A percentile compares a stretch with the other conserved stretches of the same genome.
These are phyloP conservation scores for Theristicus caerulescens DNA, from an alignment of 2,113 vertebrate genomes.

Conservation along the genomic window DNA sequence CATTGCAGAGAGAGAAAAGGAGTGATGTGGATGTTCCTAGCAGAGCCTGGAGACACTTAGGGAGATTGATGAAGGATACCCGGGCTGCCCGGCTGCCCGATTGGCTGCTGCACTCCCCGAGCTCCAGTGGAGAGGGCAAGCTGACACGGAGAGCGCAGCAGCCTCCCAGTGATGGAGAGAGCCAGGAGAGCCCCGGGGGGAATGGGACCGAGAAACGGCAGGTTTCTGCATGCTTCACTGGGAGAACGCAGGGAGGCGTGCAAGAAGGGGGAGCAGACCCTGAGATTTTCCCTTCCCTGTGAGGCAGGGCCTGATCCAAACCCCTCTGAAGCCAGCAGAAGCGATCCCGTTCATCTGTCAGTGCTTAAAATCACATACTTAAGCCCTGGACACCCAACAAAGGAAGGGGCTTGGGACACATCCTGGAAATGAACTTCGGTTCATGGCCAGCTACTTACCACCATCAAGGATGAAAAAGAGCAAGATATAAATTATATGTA, in stretches of 20 bases:
- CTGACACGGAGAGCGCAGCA: neutral
- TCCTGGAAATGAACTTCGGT: neutral
- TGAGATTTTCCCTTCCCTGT: neutral
- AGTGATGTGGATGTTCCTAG: slow-evolving; percentile 52
- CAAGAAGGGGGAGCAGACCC: neutral
- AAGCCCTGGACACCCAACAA: neutral
- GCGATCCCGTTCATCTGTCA: neutral
- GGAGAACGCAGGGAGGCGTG: rapidly evolving
- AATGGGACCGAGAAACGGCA: neutral
- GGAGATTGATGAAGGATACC: slow-evolving; percentile 50
- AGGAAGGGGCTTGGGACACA: neutral
- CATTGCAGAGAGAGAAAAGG: slow-evolving; percentile 62
- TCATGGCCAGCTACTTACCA: neutral
- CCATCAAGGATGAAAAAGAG: neutral
- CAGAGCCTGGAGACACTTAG: slow-evolving; percentile 23
- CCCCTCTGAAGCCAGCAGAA: neutral
- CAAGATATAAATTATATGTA: rapidly evolving
- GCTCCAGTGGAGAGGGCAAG: slow-evolving; percentile 28
- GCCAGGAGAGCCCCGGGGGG: neutral
- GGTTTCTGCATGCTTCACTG: neutral
- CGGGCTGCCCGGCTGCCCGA: slow-evolving; percentile 35
- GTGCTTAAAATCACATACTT: neutral
- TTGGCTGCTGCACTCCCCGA: slow-evolving; percentile 35
- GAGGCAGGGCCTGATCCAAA: neutral
- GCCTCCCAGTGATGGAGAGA: neutral